These are phyloP conservation scores for Dendrolimus pini DNA, from an alignment of 2,888 invertebrate genomes.

Conservation along the genomic window DNA sequence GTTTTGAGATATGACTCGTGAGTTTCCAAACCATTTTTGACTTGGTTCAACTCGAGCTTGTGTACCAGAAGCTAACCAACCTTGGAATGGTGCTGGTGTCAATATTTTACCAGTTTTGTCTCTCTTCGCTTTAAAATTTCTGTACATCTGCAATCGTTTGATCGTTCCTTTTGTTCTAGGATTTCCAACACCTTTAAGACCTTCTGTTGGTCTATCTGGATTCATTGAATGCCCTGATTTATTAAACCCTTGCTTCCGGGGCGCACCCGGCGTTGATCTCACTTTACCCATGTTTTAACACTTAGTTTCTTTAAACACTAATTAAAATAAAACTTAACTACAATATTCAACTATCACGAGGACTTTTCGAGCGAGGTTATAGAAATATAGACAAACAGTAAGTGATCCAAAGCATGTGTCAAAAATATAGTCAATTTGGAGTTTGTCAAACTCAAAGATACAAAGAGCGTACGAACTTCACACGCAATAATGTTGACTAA, in stretches of 20 bases:
- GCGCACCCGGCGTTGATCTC: slow-evolving; percentile 82
- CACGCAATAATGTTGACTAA: too few species aligned
- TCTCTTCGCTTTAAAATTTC: slow-evolving; percentile 96
- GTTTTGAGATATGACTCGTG: slow-evolving; percentile 95
- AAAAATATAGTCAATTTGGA: too few species aligned
- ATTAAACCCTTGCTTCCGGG: slow-evolving; percentile 90
- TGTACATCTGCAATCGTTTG: slow-evolving; percentile 98
- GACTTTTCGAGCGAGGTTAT: slow-evolving; percentile 14
- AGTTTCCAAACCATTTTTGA: slow-evolving; percentile 99
- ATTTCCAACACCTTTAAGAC: slow-evolving; percentile 89
- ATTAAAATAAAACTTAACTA: slow-evolving; percentile 3
- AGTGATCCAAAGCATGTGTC: too few species aligned
- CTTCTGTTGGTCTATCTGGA: slow-evolving; percentile 88
- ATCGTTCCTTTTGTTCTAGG: slow-evolving; percentile 95
- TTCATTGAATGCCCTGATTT: slow-evolving; percentile 96
- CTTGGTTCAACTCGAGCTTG: slow-evolving; percentile 97
- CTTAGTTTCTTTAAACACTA: slow-evolving; percentile 6
- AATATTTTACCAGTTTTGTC: slow-evolving; percentile 93
- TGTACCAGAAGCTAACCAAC: slow-evolving; percentile 90
- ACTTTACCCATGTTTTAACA: slow-evolving; percentile 83
- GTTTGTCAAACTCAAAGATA: too few species aligned
- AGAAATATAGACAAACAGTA: too few species aligned
- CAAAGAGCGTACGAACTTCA: too few species aligned
- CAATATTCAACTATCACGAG: slow-evolving; percentile 9
- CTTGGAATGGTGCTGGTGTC: slow-evolving; percentile 97